Evolutionary conservation across 2,113 vertebrate species (phyloP), one percentile per base, ranked within the genome.

Genomic region (Halcyon senegalensis): DNA sequence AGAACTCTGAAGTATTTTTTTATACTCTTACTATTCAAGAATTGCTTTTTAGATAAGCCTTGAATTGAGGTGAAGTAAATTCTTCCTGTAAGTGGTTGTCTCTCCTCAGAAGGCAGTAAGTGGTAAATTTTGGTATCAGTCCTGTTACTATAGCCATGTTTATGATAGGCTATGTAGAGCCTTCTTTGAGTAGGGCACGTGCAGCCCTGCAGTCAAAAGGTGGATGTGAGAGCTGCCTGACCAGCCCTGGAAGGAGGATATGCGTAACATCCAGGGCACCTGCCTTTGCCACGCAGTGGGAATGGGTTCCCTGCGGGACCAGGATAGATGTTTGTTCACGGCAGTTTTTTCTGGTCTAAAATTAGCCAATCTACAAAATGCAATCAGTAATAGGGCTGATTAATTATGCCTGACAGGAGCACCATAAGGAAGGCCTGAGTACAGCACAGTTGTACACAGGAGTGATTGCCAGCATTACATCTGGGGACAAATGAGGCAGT

Each of bases 321-420:
- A 62, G 16, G 46, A 70, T 30, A 68, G 23, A 37, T 23, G 17
- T 59, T 92, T 72, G 37, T 56, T 85, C 69, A 25, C 25, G 68
- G 16, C 3, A 30, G 66, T 90, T 96, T 96, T 75, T 92, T 70
- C 76, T 75, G 25, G 37, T 39, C 50, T 87, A 84, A 72, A 92
- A 87, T 35, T 35, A 35, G 68, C 69, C 50, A 74, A 18, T 16
- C 24, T 33, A 63, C 14, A 59, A 81, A 80, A 86, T 70, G 35
- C 35, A 81, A 43, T 92, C 80, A 87, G 67, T 89, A 72, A 75
- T 84, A 95, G 30, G 18, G 19, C 60, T 94, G 84, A 84, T 89
- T 89, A 94, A 92, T 95, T 81, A 75, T 55, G 86, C 80, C 86
- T 94, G 86, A 74, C 94, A 93, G 93, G 35, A 81, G 60, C 64